Percentiles rank a stretch among this genome's conserved stretches.
Conservation (phyloP, 2,797 vertebrate species). For the Podarcis lilfordi region DNA sequence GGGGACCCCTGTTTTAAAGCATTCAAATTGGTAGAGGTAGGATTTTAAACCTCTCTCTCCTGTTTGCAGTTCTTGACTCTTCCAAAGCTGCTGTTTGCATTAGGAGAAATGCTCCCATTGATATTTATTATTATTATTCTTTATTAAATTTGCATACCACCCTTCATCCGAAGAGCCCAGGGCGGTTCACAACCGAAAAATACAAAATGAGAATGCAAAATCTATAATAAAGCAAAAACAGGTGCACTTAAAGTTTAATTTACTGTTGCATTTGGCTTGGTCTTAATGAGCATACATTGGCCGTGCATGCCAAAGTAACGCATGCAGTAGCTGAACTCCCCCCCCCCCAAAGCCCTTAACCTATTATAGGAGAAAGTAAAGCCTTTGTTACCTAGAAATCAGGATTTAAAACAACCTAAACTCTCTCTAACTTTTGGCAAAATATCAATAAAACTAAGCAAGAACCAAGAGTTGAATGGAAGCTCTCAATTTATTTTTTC, state of each 20-base stretch:
- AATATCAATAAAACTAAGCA: neutral
- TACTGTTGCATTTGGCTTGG: neutral
- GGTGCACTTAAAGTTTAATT: neutral
- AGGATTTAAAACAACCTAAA: rapidly evolving
- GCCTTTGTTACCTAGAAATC: neutral
- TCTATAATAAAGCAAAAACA: too few species aligned
- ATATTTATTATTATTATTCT: too few species aligned
- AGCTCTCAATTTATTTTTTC: rapidly evolving
- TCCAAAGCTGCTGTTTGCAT: neutral
- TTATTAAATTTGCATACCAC: too few species aligned
- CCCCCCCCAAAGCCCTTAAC: neutral
- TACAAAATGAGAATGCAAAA: too few species aligned
- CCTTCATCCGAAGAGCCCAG: too few species aligned
- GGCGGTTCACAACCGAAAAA: too few species aligned
- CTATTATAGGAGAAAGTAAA: neutral
- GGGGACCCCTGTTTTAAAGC: neutral
- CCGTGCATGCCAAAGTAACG: neutral
- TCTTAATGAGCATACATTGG: neutral
- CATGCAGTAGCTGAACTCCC: too few species aligned
- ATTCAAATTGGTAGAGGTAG: neutral
- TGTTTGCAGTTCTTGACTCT: neutral
- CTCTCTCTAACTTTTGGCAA: neutral
- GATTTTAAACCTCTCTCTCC: too few species aligned
- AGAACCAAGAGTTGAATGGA: neutral
- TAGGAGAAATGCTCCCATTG: neutral